phyloP scores from a whole-genome alignment of 1,140 invertebrate species.

The Chrysomallon squamiferum region DNA sequence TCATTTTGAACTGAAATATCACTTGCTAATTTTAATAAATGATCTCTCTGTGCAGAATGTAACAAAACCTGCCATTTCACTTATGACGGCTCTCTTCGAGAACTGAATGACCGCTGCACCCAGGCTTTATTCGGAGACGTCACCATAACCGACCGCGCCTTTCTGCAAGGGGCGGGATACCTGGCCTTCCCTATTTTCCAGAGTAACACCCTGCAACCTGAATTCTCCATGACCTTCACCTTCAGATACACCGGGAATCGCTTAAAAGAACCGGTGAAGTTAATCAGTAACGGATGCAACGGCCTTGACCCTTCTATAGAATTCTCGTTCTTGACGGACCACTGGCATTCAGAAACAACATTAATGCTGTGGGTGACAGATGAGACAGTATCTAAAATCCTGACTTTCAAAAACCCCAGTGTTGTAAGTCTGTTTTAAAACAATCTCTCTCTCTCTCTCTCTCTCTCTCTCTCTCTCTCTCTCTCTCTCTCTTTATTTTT shows the following conservation, averaged over 20 bases:
- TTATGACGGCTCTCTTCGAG: not conserved
- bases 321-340: not conserved
- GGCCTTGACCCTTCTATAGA: not conserved
- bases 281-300: not conserved
- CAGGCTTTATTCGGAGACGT: not conserved
- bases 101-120: not conserved
- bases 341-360: not conserved
- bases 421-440: constrained; percentile 1
- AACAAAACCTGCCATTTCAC: not conserved
- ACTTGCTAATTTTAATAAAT: too few species aligned
- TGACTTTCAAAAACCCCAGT: not conserved
- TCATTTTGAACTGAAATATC: too few species aligned
- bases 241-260: not conserved
- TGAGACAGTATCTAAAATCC: not conserved
- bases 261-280: not conserved
- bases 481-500: too few species aligned
- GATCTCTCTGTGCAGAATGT: not conserved
- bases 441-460: too few species aligned
- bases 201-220: not conserved
- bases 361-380: not conserved
- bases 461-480: too few species aligned
- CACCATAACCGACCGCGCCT: not conserved
- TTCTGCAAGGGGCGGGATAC: not conserved
- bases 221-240: not conserved
- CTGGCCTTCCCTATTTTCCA: constrained; percentile 2